Conservation (phyloP, 2,797 vertebrate genomes). For the Morus bassanus region DNA sequence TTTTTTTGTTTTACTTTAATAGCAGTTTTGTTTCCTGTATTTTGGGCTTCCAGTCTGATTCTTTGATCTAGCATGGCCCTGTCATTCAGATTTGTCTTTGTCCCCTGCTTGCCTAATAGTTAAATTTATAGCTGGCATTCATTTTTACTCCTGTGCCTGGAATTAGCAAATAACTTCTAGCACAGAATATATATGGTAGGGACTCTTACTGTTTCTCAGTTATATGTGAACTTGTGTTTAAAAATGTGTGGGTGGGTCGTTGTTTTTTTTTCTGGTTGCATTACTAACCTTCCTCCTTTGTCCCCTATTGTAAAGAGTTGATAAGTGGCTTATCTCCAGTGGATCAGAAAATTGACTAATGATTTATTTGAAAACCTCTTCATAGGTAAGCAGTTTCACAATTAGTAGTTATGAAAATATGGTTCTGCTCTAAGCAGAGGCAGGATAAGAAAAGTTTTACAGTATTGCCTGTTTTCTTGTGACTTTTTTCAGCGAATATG, state of each 20-base stretch:
- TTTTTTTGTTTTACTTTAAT: conserved; percentile 4
- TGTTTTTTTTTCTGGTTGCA: background rate
- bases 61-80: background rate
- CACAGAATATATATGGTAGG: background rate
- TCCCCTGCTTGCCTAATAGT: background rate
- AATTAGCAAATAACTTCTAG: conserved; percentile 21
- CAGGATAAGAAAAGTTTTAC: background rate
- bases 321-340: background rate
- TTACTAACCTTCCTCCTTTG: background rate
- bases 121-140: conserved; percentile 31
- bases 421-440: background rate
- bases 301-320: background rate
- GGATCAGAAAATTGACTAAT: conserved; percentile 6
- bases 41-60: background rate
- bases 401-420: background rate
- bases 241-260: background rate
- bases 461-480: background rate
- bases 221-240: background rate
- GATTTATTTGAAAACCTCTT: conserved; percentile 7
- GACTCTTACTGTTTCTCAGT: background rate
- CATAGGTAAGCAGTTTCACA: background rate
- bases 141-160: conserved; percentile 26
- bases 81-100: conserved; percentile 41
- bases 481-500: background rate
- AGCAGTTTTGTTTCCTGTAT: background rate